Base-by-base conservation (phyloP, 2,113 vertebrate species). In the Sapayoa aenigma region DNA sequence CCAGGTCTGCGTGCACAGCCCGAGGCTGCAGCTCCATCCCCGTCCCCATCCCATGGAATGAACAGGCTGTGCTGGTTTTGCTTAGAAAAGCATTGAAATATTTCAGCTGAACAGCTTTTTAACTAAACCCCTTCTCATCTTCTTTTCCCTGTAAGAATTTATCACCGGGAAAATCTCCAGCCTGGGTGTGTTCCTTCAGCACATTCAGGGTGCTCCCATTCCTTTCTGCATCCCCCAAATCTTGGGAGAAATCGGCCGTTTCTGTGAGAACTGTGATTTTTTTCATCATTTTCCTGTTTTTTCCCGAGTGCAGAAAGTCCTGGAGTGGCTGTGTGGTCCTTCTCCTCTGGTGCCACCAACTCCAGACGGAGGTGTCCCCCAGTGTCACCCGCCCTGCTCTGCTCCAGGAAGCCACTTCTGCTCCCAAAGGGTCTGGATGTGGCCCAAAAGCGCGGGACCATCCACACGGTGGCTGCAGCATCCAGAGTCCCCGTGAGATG, bases 221-320 rank as follows among this genome's bases (percentile, higher is more conserved):
- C 50, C 28, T 27, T 56, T 30, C 27, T 41, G 9, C 2, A 4
- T 18, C 35, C 20, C 9, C 21, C 8, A 66, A 6, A 68, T 60
- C 27, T 41, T 18, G 23, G 12, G 11, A 4, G 0, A 63, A 89
- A 74, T 0, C 3, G 68, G 11, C 1, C 0, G 4, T 84, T 90
- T 44, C 35, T 11, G 6, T 2, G 1, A 39, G 4, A 77, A 60
- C 7, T 5, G 6, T 5, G 2, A 1, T 2, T 49, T 68, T 58
- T n/a, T n/a, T 4, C 0, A 11, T 3, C 2, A 0, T 39, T 84
- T 42, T 23, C 6, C 2, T 9, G 5, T 24, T 4, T 66, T 65
- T 39, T 21, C 1, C 17, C 14, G 5, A 0, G 1, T 4, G 27
- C 9, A 62, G 28, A 55, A n/a, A 14, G 4, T 9, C 14, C 31